phyloP scores from a whole-genome alignment of 2,797 vertebrate species.

The Uromys caudimaculatus region DNA sequence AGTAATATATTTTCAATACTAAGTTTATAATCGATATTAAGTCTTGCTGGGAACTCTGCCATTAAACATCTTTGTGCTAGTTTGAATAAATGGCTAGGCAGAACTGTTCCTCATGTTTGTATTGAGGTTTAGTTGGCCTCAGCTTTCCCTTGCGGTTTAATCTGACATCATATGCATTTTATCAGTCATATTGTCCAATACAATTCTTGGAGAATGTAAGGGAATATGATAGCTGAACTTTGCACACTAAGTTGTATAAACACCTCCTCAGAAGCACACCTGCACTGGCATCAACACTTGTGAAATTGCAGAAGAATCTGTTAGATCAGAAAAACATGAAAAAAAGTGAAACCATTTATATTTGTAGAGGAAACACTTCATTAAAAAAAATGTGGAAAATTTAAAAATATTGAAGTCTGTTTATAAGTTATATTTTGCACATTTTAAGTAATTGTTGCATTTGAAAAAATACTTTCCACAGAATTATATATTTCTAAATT shows the following conservation, averaged over 20 bases:
- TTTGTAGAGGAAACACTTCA: conserved; percentile 81
- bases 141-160: conserved; percentile 61
- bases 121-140: neutral
- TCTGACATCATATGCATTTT: conserved; percentile 64
- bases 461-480: conserved; percentile 42
- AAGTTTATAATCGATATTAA: conserved; percentile 36
- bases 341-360: conserved; percentile 64
- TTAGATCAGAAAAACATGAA: conserved; percentile 77
- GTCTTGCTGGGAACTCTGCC: conserved; percentile 2
- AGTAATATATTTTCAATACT: conserved; percentile 57
- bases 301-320: conserved; percentile 73
- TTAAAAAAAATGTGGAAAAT: conserved; percentile 70
- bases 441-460: conserved; percentile 44
- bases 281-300: conserved; percentile 80
- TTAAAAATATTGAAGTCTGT: conserved; percentile 65
- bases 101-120: neutral
- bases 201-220: conserved; percentile 82
- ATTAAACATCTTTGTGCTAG: conserved; percentile 15
- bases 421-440: conserved; percentile 32
- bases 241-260: conserved; percentile 79
- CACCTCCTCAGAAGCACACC: conserved; percentile 85
- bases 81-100: neutral
- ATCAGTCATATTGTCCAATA: conserved; percentile 70
- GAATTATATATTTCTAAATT: conserved; percentile 41
- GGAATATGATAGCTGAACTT: conserved; percentile 82